Conservation (phyloP, 30 jellyfish, hydroid and myxozoan genomes). For the Chironex yamaguchii region DNA sequence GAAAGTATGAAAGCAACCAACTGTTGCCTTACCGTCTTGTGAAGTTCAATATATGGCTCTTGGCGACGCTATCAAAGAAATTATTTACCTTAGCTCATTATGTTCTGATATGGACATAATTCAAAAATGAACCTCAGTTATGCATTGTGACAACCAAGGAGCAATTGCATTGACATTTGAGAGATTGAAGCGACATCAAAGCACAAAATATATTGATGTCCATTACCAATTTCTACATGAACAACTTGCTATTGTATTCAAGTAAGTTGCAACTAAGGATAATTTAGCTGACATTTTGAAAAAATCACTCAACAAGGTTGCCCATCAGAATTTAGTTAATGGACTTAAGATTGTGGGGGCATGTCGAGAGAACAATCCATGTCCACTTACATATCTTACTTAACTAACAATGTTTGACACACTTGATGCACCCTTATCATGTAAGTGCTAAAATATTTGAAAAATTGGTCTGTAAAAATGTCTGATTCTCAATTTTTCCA, state of each 20-base stretch:
- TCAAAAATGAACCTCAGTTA: background rate
- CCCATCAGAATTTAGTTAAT: background rate
- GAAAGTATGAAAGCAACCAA: conserved; percentile 27
- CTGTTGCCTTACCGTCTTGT: conserved; percentile 41
- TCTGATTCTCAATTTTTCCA: no score
- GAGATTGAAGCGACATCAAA: conserved; percentile 36
- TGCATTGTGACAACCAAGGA: conserved; percentile 52
- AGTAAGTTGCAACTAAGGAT: background rate
- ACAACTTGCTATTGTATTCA: conserved; percentile 10
- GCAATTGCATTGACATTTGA: conserved; percentile 26
- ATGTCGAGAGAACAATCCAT: conserved; percentile 26
- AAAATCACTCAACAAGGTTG: conserved; percentile 2
- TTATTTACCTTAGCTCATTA: conserved; percentile 4
- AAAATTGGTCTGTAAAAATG: no score
- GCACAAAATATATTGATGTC: conserved; percentile 49
- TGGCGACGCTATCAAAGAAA: conserved; percentile 43
- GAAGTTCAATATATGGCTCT: conserved; percentile 49
- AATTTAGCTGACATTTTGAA: conserved; percentile 52
- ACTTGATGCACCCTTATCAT: no score
- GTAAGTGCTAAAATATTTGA: no score
- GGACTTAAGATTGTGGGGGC: conserved; percentile 51
- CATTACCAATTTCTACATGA: conserved; percentile 41
- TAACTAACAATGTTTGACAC: no score
- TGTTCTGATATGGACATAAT: background rate
- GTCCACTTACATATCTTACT: no score